Percentiles rank a stretch among this genome's conserved stretches.
Conservation (phyloP, 2,113 vertebrate species). For the Coptodon bakossiorum region DNA sequence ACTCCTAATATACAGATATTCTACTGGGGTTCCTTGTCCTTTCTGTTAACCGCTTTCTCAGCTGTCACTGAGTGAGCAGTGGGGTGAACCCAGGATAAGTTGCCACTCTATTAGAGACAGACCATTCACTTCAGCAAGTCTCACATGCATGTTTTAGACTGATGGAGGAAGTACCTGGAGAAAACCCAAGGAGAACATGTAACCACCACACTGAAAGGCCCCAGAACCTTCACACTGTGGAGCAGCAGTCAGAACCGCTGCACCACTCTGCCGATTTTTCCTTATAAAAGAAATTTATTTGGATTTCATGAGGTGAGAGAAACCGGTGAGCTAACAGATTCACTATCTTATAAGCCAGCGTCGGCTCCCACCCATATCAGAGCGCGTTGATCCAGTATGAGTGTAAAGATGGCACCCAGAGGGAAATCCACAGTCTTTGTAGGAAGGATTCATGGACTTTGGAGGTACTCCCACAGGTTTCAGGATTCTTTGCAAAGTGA, state of each 20-base stretch:
- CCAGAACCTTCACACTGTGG: neutral
- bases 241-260: neutral
- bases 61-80: neutral
- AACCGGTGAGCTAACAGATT: neutral
- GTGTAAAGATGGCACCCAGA: neutral
- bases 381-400: neutral
- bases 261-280: accelerated
- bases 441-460: neutral
- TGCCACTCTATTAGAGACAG: neutral
- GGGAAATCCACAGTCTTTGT: neutral
- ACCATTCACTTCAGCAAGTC: neutral
- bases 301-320: neutral
- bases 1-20: neutral
- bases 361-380: neutral
- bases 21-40: neutral
- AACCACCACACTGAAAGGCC: neutral
- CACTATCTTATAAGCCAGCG: neutral
- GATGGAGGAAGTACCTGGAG: neutral
- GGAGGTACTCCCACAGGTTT: neutral
- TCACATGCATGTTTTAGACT: neutral
- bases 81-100: neutral
- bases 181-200: neutral
- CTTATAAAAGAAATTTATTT: accelerated
- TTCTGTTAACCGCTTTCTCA: neutral
- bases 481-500: neutral